phyloP scores from a whole-genome alignment of 2,113 vertebrate genomes.

The Chinchilla lanigera region DNA sequence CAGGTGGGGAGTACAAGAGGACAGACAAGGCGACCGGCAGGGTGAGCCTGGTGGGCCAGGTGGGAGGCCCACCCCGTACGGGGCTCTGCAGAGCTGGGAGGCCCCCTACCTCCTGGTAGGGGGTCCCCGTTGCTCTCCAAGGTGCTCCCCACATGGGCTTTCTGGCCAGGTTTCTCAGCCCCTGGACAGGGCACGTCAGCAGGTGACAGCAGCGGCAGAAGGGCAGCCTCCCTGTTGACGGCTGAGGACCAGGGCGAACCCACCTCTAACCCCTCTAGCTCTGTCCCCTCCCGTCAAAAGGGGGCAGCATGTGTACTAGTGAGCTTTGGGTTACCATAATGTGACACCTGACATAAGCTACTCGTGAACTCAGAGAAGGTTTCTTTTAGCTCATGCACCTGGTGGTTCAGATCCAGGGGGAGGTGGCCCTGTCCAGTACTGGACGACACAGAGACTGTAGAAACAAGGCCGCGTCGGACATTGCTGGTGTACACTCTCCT shows the following conservation, averaged over 20 bases:
- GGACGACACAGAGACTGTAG: not conserved
- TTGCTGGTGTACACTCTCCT: not conserved
- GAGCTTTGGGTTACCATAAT: rapidly evolving
- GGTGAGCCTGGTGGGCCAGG: not conserved
- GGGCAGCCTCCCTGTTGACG: not conserved
- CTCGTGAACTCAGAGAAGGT: not conserved
- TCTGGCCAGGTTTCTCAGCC: not conserved
- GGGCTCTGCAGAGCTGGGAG: not conserved
- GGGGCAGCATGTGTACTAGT: too few relatives aligned
- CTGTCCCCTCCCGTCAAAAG: rapidly evolving
- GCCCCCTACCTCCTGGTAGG: not conserved
- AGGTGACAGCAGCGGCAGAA: not conserved
- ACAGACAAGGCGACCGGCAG: not conserved
- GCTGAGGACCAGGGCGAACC: not conserved
- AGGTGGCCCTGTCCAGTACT: not conserved
- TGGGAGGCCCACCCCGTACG: not conserved
- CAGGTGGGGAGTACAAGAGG: not conserved
- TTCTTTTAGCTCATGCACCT: not conserved
- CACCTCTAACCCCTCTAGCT: not conserved
- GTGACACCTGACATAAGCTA: rapidly evolving
- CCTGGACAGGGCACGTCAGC: not conserved
- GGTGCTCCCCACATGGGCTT: too few relatives aligned
- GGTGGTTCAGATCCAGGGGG: not conserved
- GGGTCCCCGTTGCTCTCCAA: too few relatives aligned
- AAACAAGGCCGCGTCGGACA: not conserved